These are phyloP conservation scores for Thumatha senex DNA, from an alignment of 2,888 invertebrate genomes.

Conservation along the genomic window DNA sequence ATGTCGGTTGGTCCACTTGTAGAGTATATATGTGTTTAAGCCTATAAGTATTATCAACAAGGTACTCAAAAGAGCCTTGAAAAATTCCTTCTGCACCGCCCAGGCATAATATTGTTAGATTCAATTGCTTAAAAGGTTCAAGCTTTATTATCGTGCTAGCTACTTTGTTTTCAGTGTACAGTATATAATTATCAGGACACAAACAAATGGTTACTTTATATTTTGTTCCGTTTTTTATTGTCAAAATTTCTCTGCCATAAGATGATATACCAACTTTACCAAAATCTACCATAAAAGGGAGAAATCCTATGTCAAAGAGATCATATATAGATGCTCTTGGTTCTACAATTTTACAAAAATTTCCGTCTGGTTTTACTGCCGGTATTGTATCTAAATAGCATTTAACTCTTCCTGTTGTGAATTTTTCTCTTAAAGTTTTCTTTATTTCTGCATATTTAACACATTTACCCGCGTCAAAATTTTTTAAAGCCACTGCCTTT, in stretches of 20 bases:
- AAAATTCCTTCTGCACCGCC: slow-evolving; percentile 53
- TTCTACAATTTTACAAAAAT: slow-evolving; percentile 50
- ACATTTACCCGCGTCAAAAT: slow-evolving; percentile 50
- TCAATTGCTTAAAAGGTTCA: slow-evolving; percentile 43
- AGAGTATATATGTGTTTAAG: slow-evolving; percentile 60
- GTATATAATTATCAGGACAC: slow-evolving; percentile 45
- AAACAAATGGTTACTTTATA: slow-evolving; percentile 53
- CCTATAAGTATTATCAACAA: slow-evolving; percentile 56
- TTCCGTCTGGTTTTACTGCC: slow-evolving; percentile 21
- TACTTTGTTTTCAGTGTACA: slow-evolving; percentile 55
- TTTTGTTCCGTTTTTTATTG: slow-evolving; percentile 61
- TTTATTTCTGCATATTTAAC: slow-evolving; percentile 31
- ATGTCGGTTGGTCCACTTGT: slow-evolving; percentile 55
- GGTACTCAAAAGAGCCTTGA: slow-evolving; percentile 56
- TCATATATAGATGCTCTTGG: slow-evolving; percentile 48
- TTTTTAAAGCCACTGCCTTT: slow-evolving; percentile 43
- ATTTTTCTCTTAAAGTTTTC: slow-evolving; percentile 41
- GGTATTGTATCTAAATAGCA: slow-evolving; percentile 39
- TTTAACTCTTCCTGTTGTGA: slow-evolving; percentile 42
- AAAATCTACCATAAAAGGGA: slow-evolving; percentile 60
- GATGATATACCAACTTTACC: slow-evolving; percentile 62
- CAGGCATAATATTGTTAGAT: slow-evolving; percentile 51
- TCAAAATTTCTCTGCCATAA: slow-evolving; percentile 52
- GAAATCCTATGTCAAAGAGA: slow-evolving; percentile 54
- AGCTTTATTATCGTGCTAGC: slow-evolving; percentile 45